Conservation (phyloP, 2,888 invertebrate genomes). For the Trypoxylon attenuatum region DNA sequence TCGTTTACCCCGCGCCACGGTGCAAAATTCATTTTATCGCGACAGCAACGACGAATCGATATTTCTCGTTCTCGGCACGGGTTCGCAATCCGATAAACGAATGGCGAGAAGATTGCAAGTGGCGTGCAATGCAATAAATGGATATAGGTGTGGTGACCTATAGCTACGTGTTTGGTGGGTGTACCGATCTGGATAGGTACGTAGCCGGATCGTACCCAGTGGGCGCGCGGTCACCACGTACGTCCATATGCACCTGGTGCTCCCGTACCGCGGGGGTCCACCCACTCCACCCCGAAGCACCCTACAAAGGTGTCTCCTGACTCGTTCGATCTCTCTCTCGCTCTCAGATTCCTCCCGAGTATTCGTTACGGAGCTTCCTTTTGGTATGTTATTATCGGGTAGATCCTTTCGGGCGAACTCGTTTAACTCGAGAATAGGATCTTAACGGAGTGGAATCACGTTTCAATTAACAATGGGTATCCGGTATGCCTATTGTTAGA, state of each 20-base stretch:
- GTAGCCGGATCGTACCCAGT: constrained; percentile 3
- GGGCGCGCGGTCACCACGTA: background rate
- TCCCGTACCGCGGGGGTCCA: constrained; percentile 1
- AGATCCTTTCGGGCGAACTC: background rate
- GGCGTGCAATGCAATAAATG: constrained; percentile 43
- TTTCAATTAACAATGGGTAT: too few species aligned
- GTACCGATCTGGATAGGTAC: background rate
- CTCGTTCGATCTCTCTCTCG: constrained; percentile 9
- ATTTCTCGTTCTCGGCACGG: constrained; percentile 45
- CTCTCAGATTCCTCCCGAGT: background rate
- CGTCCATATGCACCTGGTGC: constrained; percentile 18
- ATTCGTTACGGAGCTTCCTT: constrained; percentile 8
- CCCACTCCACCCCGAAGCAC: background rate
- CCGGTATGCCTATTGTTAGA: too few species aligned
- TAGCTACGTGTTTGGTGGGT: constrained; percentile 18
- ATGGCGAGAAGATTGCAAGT: constrained; percentile 52
- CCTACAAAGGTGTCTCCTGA: background rate
- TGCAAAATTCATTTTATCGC: constrained; percentile 56
- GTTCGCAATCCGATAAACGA: constrained; percentile 55
- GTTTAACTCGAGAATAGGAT: too few species aligned
- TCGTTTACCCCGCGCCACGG: constrained; percentile 35
- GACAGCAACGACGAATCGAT: constrained; percentile 49
- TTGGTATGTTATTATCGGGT: background rate
- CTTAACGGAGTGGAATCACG: too few species aligned
- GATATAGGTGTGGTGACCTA: constrained; percentile 28